A percentile compares a stretch with the other conserved stretches of the same genome.
These are phyloP conservation scores for Meriones unguiculatus DNA, from an alignment of 2,113 vertebrate genomes.

Conservation along the genomic window DNA sequence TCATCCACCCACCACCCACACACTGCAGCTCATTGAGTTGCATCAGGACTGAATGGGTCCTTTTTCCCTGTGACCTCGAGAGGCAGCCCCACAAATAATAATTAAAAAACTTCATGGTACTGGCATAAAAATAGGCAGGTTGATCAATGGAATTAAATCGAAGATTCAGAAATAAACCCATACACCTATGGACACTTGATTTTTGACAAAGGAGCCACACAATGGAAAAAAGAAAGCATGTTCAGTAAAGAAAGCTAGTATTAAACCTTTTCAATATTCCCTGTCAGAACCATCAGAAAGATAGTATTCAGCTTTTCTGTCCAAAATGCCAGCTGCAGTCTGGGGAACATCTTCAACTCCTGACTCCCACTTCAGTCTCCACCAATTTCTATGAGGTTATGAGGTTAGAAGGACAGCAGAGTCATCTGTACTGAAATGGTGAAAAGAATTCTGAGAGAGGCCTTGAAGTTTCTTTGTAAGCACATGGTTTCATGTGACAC, in stretches of 20 bases:
- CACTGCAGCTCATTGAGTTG: too few relatives aligned
- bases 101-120: too few relatives aligned
- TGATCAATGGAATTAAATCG: too few relatives aligned
- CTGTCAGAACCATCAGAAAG: not conserved
- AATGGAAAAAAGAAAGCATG: too few relatives aligned
- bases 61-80: too few relatives aligned
- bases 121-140: too few relatives aligned
- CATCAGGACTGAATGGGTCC: too few relatives aligned
- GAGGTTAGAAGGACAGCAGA: not conserved
- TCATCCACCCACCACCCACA: too few relatives aligned
- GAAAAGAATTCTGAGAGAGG: slow-evolving; percentile 1
- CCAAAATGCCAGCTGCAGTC: not conserved
- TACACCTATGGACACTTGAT: too few relatives aligned
- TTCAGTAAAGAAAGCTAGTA: not conserved
- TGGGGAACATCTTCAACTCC: slow-evolving; percentile 19
- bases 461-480: slow-evolving; percentile 8
- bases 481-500: not conserved
- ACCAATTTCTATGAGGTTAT: slow-evolving; percentile 25
- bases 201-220: too few relatives aligned
- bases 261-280: not conserved
- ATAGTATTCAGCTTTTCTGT: not conserved
- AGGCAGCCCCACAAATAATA: too few relatives aligned
- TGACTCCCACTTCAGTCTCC: not conserved
- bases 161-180: too few relatives aligned
- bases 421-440: slow-evolving; percentile 31